phyloP scores from a whole-genome alignment of 2,113 vertebrate species.

The Phocoena sinus region DNA sequence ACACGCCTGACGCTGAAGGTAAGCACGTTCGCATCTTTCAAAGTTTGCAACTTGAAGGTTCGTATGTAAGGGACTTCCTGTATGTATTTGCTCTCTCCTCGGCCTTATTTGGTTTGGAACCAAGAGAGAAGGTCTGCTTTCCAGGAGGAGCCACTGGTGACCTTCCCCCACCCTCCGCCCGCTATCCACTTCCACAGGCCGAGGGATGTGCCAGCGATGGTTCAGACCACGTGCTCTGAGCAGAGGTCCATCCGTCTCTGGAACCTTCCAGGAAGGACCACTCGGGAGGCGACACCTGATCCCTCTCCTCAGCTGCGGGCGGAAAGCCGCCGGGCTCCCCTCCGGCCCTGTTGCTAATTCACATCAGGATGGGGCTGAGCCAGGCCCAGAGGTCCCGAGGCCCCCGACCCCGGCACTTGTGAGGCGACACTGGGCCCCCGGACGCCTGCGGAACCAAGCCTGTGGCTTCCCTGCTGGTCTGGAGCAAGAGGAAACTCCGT shows the following conservation, averaged over 20 bases:
- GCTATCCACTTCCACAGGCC: fast-evolving
- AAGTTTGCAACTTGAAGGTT: too few relatives aligned
- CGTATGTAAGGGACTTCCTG: too few relatives aligned
- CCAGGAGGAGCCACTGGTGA: not conserved
- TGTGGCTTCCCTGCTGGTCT: not conserved
- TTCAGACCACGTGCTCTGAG: fast-evolving
- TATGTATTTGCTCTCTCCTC: not conserved
- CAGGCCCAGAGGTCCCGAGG: fast-evolving
- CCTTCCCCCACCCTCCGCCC: too few relatives aligned
- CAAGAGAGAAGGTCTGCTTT: not conserved
- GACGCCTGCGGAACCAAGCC: not conserved
- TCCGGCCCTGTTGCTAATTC: not conserved
- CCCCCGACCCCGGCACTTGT: not conserved
- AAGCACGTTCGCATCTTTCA: too few relatives aligned
- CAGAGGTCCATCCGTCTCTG: not conserved
- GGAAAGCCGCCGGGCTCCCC: not conserved
- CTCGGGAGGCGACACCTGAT: fast-evolving
- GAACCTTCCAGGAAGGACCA: not conserved
- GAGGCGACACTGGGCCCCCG: not conserved
- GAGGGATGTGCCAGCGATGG: fast-evolving
- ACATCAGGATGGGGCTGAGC: not conserved
- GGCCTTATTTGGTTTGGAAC: too few relatives aligned
- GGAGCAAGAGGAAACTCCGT: constrained; percentile 16
- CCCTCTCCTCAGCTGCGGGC: not conserved
- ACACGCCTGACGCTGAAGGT: too few relatives aligned